These are phyloP conservation scores for Pyrrhosoma nymphula DNA, from an alignment of 2,888 invertebrate genomes.

Conservation along the genomic window DNA sequence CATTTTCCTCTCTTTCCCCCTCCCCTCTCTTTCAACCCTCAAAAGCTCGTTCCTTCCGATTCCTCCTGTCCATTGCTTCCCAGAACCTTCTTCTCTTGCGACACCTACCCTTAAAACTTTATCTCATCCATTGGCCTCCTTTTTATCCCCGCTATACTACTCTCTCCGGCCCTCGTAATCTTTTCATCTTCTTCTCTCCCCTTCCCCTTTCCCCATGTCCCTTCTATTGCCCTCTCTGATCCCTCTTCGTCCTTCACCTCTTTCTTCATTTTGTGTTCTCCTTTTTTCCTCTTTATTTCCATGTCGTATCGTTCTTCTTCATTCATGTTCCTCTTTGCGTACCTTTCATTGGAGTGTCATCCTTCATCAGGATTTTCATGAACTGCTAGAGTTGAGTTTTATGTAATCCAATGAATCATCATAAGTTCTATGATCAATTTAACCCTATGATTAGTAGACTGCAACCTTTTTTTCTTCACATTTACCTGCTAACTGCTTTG, in stretches of 20 bases:
- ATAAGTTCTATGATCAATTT: too few species aligned
- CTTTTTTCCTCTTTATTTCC: not conserved
- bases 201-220: too few species aligned
- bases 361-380: not conserved
- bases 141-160: not conserved
- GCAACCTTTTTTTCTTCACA: not conserved
- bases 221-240: not conserved
- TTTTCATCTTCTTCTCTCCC: not conserved
- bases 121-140: not conserved
- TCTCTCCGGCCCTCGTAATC: not conserved
- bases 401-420: too few species aligned
- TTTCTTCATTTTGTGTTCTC: not conserved
- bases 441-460: too few species aligned
- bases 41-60: not conserved
- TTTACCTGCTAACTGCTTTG: not conserved
- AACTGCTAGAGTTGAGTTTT: too few species aligned
- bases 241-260: not conserved
- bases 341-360: not conserved
- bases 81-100: not conserved
- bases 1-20: not conserved
- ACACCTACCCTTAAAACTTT: conserved; percentile 26
- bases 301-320: not conserved
- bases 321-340: not conserved
- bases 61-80: not conserved
- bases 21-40: not conserved